Conservation (phyloP, 2,888 invertebrate genomes). For the Microctonus aethiopoides region DNA sequence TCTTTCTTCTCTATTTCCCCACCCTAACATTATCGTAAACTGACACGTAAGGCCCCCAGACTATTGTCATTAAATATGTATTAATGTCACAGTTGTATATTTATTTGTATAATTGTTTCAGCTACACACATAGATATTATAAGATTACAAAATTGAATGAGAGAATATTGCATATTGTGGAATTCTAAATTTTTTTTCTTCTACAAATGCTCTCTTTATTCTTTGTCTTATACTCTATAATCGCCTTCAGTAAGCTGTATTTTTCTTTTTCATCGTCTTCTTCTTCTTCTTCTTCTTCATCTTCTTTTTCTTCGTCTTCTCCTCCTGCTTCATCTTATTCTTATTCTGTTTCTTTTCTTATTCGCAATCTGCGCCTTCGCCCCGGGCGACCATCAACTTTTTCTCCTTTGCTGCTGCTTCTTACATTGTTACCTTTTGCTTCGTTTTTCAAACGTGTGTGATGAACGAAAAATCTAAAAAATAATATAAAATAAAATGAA, state of each 20-base stretch:
- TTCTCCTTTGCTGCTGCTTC: slow-evolving; percentile 4
- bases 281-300: background rate
- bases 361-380: background rate
- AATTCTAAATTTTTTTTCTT: background rate
- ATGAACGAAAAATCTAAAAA: background rate
- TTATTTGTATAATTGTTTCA: slow-evolving; percentile 29
- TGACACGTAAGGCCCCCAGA: slow-evolving; percentile 31
- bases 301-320: background rate
- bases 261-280: background rate
- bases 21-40: slow-evolving; percentile 19
- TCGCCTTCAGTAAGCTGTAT: background rate
- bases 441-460: background rate
- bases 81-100: slow-evolving; percentile 29
- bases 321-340: background rate
- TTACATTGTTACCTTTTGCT: background rate
- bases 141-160: background rate
- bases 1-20: slow-evolving; percentile 39
- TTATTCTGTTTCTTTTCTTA: background rate
- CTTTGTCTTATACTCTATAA: background rate
- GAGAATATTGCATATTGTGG: background rate
- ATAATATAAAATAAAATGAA: background rate
- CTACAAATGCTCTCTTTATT: background rate
- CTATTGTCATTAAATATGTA: slow-evolving; percentile 28
- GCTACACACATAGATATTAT: slow-evolving; percentile 2
- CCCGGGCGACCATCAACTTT: slow-evolving; percentile 12